Evolutionary conservation across 2,888 invertebrate species (phyloP), one percentile per base, ranked within the genome.

Genomic region (Empis stercorea): DNA sequence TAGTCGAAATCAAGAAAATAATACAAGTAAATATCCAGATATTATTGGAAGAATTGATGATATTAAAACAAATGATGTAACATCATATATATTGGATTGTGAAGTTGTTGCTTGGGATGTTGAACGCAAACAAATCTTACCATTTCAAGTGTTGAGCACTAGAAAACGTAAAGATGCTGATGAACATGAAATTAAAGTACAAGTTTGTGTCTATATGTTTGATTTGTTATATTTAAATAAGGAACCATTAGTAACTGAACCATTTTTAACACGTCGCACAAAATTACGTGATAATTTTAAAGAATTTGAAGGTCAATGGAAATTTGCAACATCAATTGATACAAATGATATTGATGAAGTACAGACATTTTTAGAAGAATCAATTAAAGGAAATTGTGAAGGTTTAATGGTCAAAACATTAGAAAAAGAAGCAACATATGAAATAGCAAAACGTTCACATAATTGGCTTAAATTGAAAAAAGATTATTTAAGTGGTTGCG

Each of bases 401-500:
- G 99, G 99, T 2, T 74, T 99, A 48, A 99, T 99, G 97, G 91
- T 99, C 9, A 99, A 99, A 74, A 91, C 95, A 0, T 71, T 99
- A 44, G 78, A 83, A 56, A 66, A 68, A 4, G 84, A 87, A 59
- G 92, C 97, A 0, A 85, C 87, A 0, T 99, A 99, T 69, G 97
- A 99, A 74, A 97, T 99, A 57, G 96, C 97, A 0, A 87, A 94
- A 57, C 73, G 99, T 36, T 92, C 92, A 0, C 79, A 82, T 54
- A 94, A 93, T 68, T 96, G 95, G 95, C 72, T 95, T 34, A 95
- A 95, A 72, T 69, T 97, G 47, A 97, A 97, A 68, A 97, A 97
- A 64, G 99, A 99, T 73, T 99, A 99, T 71, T 72, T 99, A 54
- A 91, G 96, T 27, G 94, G 94, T 34, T 84, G 91, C 10, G 97